A percentile compares a stretch with the other conserved stretches of the same genome.
These are phyloP conservation scores for Drosophila koepferae DNA, from an alignment of 2,888 invertebrate species.

Conservation along the genomic window DNA sequence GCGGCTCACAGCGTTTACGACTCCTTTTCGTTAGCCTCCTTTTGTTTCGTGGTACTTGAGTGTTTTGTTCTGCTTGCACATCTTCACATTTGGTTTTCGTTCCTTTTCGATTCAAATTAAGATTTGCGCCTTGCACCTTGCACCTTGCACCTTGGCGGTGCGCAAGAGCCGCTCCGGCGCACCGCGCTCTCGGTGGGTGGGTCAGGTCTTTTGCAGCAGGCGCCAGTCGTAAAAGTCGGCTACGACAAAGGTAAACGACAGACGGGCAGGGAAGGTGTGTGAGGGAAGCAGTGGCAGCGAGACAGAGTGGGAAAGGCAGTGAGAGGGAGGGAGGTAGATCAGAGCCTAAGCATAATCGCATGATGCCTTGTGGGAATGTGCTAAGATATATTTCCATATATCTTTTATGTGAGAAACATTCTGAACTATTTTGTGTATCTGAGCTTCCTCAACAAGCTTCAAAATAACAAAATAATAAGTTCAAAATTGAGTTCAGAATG, in stretches of 20 bases:
- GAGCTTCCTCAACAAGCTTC: no score
- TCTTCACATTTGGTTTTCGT: not conserved
- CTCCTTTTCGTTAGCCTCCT: conserved; percentile 28
- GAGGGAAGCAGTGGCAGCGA: not conserved
- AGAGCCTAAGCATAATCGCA: not conserved
- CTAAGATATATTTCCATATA: not conserved
- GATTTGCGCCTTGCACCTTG: conserved; percentile 72
- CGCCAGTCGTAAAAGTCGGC: conserved; percentile 77
- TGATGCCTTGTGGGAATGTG: conserved; percentile 58
- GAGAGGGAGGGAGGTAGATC: not conserved
- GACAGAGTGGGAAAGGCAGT: not conserved
- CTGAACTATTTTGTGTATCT: no score
- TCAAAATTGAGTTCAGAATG: no score
- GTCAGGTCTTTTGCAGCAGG: conserved; percentile 72
- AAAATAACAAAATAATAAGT: no score
- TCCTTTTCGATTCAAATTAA: conserved; percentile 70
- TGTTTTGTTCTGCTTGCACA: not conserved
- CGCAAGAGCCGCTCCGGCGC: conserved; percentile 23
- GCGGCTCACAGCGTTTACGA: conserved; percentile 60
- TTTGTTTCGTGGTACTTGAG: conserved; percentile 58
- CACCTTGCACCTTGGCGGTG: conserved; percentile 26
- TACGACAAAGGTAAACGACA: conserved; percentile 34
- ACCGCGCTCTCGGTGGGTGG: conserved; percentile 57
- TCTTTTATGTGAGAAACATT: not conserved
- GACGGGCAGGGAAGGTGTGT: not conserved